Conservation (phyloP, 1,140 invertebrate species). For the Potamilus streckersoni region DNA sequence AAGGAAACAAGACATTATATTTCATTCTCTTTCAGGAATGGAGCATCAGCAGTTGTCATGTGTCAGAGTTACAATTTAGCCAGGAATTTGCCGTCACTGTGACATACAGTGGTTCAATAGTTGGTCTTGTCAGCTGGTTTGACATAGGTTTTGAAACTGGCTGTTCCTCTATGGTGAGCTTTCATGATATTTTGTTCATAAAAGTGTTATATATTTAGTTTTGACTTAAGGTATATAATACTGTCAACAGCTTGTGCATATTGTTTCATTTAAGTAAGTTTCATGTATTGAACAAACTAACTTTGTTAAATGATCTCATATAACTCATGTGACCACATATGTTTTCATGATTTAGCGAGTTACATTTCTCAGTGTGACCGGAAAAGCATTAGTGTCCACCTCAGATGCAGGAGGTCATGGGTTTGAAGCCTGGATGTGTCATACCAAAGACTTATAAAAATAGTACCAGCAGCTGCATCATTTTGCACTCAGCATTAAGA, state of each 20-base stretch:
- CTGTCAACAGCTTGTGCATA: not conserved
- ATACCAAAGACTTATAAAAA: too few species aligned
- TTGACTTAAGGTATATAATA: not conserved
- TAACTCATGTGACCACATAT: too few species aligned
- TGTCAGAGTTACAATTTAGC: slow-evolving; percentile 59
- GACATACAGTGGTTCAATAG: slow-evolving; percentile 43
- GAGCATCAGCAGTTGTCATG: slow-evolving; percentile 46
- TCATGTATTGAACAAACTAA: too few species aligned
- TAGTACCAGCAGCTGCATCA: too few species aligned
- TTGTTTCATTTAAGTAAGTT: not conserved
- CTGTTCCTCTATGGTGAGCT: not conserved
- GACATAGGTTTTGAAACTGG: slow-evolving; percentile 59
- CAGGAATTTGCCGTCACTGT: slow-evolving; percentile 45
- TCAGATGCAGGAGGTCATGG: too few species aligned
- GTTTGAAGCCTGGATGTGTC: too few species aligned
- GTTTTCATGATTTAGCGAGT: too few species aligned
- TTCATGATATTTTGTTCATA: not conserved
- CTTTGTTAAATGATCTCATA: too few species aligned
- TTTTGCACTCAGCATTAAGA: too few species aligned
- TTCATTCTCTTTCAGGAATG: slow-evolving; percentile 48
- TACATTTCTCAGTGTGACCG: too few species aligned
- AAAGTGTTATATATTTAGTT: not conserved
- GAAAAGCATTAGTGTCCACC: too few species aligned
- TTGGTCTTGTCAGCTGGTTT: slow-evolving; percentile 65
- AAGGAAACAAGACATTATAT: too few species aligned